Evolutionary conservation across 2,113 vertebrate species (phyloP).

Genomic region (Spizaetus ornatus): DNA sequence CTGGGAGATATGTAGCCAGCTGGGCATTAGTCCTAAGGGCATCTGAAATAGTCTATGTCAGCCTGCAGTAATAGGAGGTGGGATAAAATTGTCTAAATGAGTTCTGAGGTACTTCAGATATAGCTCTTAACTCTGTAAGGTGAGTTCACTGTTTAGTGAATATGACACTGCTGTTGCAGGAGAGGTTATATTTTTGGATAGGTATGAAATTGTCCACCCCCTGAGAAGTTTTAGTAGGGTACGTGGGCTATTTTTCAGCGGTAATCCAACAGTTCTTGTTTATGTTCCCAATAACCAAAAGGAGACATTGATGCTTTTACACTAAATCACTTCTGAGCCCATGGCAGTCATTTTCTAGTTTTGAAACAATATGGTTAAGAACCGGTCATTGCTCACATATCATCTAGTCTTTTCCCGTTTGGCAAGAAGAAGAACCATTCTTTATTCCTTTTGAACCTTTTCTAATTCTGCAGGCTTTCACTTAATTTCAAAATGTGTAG

Average conservation of each 20-base stretch:
- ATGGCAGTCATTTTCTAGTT: neutral
- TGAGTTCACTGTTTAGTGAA: neutral
- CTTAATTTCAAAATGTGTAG: slow-evolving; percentile 9
- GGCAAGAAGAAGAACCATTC: neutral
- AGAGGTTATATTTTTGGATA: neutral
- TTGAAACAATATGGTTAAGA: neutral
- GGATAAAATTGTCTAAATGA: neutral
- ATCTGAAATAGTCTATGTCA: neutral
- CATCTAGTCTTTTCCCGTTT: neutral
- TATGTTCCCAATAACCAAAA: neutral
- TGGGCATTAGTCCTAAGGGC: neutral
- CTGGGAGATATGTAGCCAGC: neutral
- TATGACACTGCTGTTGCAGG: neutral
- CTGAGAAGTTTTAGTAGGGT: neutral
- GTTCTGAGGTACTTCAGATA: neutral
- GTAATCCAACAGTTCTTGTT: neutral
- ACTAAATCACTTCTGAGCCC: neutral
- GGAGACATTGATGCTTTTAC: neutral
- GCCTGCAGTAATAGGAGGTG: neutral
- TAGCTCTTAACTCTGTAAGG: neutral
- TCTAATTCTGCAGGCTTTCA: neutral
- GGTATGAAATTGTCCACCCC: neutral
- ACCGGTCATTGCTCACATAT: neutral
- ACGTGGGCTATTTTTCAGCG: neutral
- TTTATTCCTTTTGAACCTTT: neutral